Conservation (phyloP, 2,888 invertebrate species). For the Drosophila nr. perissopoda region DNA sequence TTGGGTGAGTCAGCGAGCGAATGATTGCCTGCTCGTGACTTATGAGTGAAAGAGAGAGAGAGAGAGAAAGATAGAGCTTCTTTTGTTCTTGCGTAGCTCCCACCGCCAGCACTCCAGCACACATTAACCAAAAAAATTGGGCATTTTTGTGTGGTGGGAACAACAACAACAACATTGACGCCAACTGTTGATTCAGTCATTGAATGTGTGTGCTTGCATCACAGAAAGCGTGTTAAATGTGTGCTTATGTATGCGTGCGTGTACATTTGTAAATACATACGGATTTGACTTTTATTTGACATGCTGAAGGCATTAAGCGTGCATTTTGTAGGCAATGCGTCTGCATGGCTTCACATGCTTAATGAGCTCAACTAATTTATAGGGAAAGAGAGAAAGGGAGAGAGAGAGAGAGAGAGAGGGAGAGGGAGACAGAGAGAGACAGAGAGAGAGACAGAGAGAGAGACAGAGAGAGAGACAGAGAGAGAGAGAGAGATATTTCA, state of each 20-base stretch:
- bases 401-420: too few relatives aligned
- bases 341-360: background rate
- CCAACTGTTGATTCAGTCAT: conserved; percentile 56
- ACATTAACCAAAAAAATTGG: conserved; percentile 10
- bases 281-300: conserved; percentile 39
- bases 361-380: background rate
- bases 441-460: too few relatives aligned
- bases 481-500: background rate
- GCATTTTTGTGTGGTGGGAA: conserved; percentile 10
- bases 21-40: conserved; percentile 70
- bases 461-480: background rate
- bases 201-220: background rate
- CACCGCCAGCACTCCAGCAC: background rate
- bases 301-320: conserved; percentile 22
- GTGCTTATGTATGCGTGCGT: conserved; percentile 1
- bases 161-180: conserved; percentile 16
- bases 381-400: too few relatives aligned
- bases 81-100: conserved; percentile 13
- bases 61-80: conserved; percentile 23
- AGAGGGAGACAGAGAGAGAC: accelerated
- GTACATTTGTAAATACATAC: conserved; percentile 18
- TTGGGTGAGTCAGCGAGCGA: conserved; percentile 32
- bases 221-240: background rate
- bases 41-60: conserved; percentile 40
- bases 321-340: background rate